These are phyloP conservation scores for Azorinus chamasolen DNA, from an alignment of 2,888 invertebrate species.

Conservation along the genomic window DNA sequence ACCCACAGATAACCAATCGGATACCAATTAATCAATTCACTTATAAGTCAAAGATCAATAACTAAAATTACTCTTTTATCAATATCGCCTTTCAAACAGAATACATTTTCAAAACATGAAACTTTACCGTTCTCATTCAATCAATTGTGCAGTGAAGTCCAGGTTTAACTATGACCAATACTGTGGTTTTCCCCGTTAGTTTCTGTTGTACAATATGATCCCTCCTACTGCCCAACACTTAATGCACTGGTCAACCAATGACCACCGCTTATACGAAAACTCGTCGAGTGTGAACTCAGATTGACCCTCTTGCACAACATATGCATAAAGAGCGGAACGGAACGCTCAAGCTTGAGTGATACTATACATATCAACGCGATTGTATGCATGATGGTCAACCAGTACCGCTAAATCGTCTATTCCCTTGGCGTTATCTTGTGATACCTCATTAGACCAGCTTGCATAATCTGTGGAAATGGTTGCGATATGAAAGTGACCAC, in stretches of 20 bases:
- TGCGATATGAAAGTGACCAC: slow-evolving; percentile 14
- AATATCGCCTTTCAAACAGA: too few species aligned
- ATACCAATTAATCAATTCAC: too few species aligned
- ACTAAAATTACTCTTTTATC: too few species aligned
- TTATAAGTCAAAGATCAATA: too few species aligned
- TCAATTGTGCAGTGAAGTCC: slow-evolving; percentile 18
- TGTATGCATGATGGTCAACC: neutral
- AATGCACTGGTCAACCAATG: slow-evolving; percentile 70
- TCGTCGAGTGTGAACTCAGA: slow-evolving; percentile 73
- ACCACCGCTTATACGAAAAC: slow-evolving; percentile 78
- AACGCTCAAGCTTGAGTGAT: slow-evolving; percentile 51
- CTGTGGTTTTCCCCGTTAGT: slow-evolving; percentile 4
- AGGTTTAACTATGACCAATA: slow-evolving; percentile 5
- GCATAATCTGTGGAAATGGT: slow-evolving; percentile 11
- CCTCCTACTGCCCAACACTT: slow-evolving; percentile 55
- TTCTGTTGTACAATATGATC: slow-evolving; percentile 61
- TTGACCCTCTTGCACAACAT: slow-evolving; percentile 79
- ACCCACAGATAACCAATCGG: too few species aligned
- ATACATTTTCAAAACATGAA: too few species aligned
- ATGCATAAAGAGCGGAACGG: slow-evolving; percentile 73
- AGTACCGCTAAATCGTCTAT: neutral
- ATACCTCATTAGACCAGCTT: slow-evolving; percentile 4
- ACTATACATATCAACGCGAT: too few species aligned
- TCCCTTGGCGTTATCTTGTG: neutral
- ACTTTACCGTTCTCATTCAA: slow-evolving; percentile 36